Evolutionary conservation across 2,888 invertebrate genomes (phyloP).

Genomic region (Amphipyra tragopoginis): DNA sequence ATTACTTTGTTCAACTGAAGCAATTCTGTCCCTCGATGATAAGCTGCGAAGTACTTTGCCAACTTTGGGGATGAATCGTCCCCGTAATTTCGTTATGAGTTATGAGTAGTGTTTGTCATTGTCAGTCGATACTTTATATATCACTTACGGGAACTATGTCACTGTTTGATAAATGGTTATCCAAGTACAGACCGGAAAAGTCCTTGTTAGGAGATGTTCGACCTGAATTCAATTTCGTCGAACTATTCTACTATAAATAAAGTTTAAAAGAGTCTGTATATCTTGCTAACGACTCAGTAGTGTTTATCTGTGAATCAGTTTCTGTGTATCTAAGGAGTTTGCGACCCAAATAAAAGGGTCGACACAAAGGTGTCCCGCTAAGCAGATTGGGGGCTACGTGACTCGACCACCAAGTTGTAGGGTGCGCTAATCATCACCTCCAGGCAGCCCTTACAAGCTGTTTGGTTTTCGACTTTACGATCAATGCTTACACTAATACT

Average conservation of each 20-base stretch:
- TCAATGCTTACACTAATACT: conserved; percentile 36
- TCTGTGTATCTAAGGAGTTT: conserved; percentile 78
- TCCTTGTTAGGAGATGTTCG: conserved; percentile 11
- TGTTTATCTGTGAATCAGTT: conserved; percentile 82
- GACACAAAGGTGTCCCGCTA: conserved; percentile 82
- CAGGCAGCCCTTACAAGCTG: conserved; percentile 59
- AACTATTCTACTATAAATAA: conserved; percentile 32
- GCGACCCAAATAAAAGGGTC: conserved; percentile 82
- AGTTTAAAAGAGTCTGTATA: conserved; percentile 61
- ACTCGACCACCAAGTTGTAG: conserved; percentile 72
- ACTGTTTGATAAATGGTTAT: conserved; percentile 36
- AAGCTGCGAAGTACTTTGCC: conserved; percentile 68
- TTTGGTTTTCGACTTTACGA: conserved; percentile 64
- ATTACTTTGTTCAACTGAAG: conserved; percentile 78
- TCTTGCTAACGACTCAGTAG: conserved; percentile 69
- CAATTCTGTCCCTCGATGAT: conserved; percentile 74
- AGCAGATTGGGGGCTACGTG: conserved; percentile 86
- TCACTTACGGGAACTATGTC: conserved; percentile 37
- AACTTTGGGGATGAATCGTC: conserved; percentile 75
- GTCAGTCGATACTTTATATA: conserved; percentile 46
- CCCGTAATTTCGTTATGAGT: conserved; percentile 73
- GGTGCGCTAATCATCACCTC: conserved; percentile 76
- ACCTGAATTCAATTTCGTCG: conserved; percentile 25
- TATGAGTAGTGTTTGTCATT: conserved; percentile 67
- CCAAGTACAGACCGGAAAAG: conserved; percentile 12